Conservation (phyloP, 2,113 vertebrate genomes). For the Chionomys nivalis region DNA sequence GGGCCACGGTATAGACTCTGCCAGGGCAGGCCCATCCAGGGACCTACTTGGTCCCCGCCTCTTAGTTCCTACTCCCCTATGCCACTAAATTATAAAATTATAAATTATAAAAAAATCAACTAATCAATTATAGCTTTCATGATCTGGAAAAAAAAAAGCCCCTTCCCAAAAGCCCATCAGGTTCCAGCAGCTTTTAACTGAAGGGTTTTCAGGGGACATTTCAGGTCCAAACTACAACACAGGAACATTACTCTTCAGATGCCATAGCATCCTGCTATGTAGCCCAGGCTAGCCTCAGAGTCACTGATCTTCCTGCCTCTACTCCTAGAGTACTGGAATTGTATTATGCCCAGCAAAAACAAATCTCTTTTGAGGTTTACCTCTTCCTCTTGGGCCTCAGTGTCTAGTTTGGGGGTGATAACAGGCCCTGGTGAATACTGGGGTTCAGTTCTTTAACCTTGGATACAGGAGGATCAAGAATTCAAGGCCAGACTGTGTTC, state of each 20-base stretch:
- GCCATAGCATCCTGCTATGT: background rate
- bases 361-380: background rate
- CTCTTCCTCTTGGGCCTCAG: background rate
- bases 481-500: background rate
- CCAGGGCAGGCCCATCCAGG: background rate
- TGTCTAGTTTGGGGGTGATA: background rate
- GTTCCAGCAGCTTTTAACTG: background rate
- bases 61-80: background rate
- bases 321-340: background rate
- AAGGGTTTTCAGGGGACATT: background rate
- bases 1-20: background rate
- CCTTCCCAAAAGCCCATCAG: background rate
- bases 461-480: background rate
- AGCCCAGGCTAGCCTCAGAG: background rate
- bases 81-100: background rate
- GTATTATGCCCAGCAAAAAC: background rate
- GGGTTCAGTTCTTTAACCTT: no score
- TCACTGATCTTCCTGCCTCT: background rate
- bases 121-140: background rate
- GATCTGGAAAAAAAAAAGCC: no score
- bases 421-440: background rate
- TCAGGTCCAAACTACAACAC: background rate
- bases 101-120: no score
- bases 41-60: background rate
- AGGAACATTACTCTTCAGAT: background rate